Percentiles rank a stretch among this genome's conserved stretches.
phyloP scores from a whole-genome alignment of 2,113 vertebrate genomes.

The Austrofundulus limnaeus region DNA sequence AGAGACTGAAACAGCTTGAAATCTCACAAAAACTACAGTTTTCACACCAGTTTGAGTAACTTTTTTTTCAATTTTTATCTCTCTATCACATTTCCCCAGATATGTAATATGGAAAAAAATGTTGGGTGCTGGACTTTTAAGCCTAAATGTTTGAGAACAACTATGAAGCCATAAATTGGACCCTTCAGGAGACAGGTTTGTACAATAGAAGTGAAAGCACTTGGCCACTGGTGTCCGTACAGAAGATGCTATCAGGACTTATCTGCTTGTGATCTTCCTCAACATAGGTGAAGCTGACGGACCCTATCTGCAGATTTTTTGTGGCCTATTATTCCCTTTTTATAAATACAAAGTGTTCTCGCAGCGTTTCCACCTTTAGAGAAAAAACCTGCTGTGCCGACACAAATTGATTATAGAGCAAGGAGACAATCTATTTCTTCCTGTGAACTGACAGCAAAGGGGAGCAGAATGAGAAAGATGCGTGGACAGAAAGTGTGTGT shows the following conservation, averaged over 20 bases:
- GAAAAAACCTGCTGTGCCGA: slow-evolving; percentile 60
- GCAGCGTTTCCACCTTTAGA: slow-evolving; percentile 51
- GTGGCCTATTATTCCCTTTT: slow-evolving; percentile 65
- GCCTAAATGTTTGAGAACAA: no score
- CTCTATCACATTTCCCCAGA: no score
- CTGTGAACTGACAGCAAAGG: slow-evolving; percentile 59
- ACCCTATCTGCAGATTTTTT: slow-evolving; percentile 57
- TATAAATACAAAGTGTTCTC: slow-evolving; percentile 65
- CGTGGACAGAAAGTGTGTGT: background rate
- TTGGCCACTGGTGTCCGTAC: slow-evolving; percentile 15
- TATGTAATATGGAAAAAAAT: no score
- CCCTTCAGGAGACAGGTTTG: no score
- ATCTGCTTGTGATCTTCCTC: slow-evolving; percentile 51
- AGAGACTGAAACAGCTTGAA: no score
- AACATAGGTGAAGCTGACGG: slow-evolving; percentile 58
- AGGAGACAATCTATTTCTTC: slow-evolving; percentile 69
- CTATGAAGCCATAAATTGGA: no score
- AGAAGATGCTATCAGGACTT: slow-evolving; percentile 57
- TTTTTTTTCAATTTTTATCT: no score
- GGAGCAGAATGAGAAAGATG: slow-evolving; percentile 30
- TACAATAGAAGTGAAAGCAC: slow-evolving; percentile 13
- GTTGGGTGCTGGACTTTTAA: no score
- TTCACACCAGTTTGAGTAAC: no score
- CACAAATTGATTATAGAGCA: slow-evolving; percentile 71
- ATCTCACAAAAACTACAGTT: no score